Percentiles rank a stretch among this genome's conserved stretches.
phyloP scores from a whole-genome alignment of 1,140 invertebrate species.

The Orchestia grillus region DNA sequence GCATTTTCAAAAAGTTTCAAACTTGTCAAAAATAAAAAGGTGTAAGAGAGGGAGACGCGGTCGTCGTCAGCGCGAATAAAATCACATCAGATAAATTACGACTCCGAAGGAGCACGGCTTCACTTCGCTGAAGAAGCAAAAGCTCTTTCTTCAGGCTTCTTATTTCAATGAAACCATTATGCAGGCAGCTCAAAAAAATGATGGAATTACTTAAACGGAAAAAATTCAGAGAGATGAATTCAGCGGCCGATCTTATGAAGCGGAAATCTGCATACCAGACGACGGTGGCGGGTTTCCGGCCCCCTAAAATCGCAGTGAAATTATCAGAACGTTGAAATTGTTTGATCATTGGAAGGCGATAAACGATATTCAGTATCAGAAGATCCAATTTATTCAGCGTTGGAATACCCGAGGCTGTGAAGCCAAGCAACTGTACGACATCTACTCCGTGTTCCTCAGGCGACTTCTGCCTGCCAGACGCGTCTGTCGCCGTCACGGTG shows the following conservation, averaged over 20 bases:
- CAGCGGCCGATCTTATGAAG: not conserved
- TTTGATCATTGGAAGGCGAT: not conserved
- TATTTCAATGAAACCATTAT: not conserved
- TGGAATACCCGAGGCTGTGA: no score
- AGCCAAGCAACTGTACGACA: no score
- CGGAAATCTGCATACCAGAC: not conserved
- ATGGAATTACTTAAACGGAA: not conserved
- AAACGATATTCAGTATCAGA: no score
- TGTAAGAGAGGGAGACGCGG: not conserved
- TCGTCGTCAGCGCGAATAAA: not conserved
- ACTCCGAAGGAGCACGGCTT: not conserved
- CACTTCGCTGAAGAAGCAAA: not conserved
- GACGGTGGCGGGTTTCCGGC: not conserved
- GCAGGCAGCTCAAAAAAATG: not conserved
- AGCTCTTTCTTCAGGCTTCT: not conserved
- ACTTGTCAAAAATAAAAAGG: not conserved
- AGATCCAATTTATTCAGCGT: no score
- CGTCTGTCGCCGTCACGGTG: no score
- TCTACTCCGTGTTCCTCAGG: no score
- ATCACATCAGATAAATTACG: not conserved
- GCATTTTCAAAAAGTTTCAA: no score
- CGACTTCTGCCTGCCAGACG: no score
- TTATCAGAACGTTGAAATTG: not conserved
- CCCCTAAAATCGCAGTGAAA: not conserved
- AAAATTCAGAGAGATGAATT: not conserved